These are phyloP conservation scores for Unio delphinus DNA, from an alignment of 2,888 invertebrate genomes.

Conservation along the genomic window DNA sequence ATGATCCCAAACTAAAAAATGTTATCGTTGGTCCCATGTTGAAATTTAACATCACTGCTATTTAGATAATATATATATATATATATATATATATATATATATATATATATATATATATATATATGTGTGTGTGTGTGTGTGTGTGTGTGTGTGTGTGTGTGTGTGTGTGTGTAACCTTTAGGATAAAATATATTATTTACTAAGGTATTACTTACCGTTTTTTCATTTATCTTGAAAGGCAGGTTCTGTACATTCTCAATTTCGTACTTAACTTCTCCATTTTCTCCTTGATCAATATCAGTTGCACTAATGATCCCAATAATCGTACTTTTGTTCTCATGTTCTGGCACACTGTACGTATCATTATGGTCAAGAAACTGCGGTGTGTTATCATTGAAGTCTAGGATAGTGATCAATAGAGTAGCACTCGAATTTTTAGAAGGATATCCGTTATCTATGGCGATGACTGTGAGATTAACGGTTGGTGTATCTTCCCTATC, in stretches of 20 bases:
- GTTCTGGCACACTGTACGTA: slow-evolving; percentile 1
- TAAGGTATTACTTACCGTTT: slow-evolving; percentile 3
- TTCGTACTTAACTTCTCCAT: background rate
- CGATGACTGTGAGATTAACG: slow-evolving; percentile 8
- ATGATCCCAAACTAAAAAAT: no score
- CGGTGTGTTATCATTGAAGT: slow-evolving; percentile 16
- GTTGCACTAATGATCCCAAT: slow-evolving; percentile 6
- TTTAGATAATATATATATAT: no score
- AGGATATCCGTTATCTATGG: slow-evolving; percentile 24
- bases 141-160: no score
- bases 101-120: no score
- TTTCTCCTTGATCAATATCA: slow-evolving; percentile 7
- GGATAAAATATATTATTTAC: no score
- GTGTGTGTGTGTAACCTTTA: no score
- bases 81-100: no score
- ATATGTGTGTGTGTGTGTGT: no score
- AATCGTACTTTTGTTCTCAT: background rate
- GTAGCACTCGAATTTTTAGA: background rate
- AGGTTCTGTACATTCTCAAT: background rate
- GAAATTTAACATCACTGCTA: no score
- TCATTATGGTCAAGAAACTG: slow-evolving; percentile 1
- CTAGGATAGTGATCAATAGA: slow-evolving; percentile 12
- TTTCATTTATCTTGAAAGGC: slow-evolving; percentile 6
- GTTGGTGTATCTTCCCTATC: slow-evolving; percentile 15
- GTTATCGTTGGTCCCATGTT: no score